These are phyloP conservation scores for Trididemnum clinides DNA, from an alignment of 23 tunicate species.

Conservation along the genomic window DNA sequence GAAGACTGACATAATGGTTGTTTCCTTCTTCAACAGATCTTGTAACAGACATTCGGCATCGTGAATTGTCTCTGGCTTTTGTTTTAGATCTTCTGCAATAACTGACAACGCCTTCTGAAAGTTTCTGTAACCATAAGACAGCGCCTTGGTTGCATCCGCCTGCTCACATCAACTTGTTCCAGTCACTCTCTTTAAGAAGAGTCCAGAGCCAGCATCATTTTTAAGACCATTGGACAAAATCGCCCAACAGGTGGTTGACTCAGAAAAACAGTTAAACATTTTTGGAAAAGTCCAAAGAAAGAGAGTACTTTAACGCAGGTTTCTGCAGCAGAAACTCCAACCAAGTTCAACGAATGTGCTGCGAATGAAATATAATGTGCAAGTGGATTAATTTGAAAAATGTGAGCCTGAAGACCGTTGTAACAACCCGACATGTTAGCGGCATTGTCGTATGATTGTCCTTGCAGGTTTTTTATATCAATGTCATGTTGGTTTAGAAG, in stretches of 20 bases:
- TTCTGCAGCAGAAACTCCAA: too few relatives aligned
- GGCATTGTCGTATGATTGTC: neutral
- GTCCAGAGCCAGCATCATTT: too few relatives aligned
- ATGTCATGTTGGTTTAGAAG: neutral
- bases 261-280: neutral
- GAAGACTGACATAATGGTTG: too few relatives aligned
- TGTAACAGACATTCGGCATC: too few relatives aligned
- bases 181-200: neutral
- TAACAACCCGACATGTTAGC: neutral
- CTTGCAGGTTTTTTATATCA: neutral
- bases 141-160: neutral
- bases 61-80: too few relatives aligned
- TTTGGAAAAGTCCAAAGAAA: neutral
- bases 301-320: too few relatives aligned
- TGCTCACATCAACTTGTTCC: neutral
- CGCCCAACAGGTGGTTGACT: neutral
- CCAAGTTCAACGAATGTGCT: too few relatives aligned
- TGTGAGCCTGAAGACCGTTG: neutral
- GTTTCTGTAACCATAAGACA: too few relatives aligned
- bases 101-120: too few relatives aligned
- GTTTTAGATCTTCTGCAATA: neutral
- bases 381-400: neutral
- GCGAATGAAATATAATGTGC: neutral
- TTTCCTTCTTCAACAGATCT: too few relatives aligned
- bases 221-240: neutral